Base-by-base conservation (phyloP, 2,113 vertebrate genomes). In the Lasiurus cinereus region DNA sequence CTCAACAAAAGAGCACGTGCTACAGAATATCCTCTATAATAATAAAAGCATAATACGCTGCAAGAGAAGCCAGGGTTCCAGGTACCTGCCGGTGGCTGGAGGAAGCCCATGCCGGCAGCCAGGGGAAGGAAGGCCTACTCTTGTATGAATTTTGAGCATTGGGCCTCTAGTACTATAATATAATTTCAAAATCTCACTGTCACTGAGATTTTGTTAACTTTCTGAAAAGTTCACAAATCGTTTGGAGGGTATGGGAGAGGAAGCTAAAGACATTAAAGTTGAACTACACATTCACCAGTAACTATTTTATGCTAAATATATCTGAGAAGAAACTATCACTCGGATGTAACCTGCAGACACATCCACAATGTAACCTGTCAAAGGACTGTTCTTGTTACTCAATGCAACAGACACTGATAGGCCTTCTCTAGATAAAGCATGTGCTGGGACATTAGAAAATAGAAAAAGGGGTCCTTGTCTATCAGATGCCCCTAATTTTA, bases 341-440 rank as follows among this genome's bases (percentile, higher is more conserved):
- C 83, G 69, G 36, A 83, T 24, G 36, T 39, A 62, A 89, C 36
- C 59, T 85, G 22, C 24, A 86, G 88, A 77, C 18, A 88, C 13
- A 78, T 43, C 79, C 21, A 94, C 48, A 27, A 84, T 39, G 50
- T 52, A 33, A 66, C 52, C 36, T 90, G 10, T 64, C 62, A 76
- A 95, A 31, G 27, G 12, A 82, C 59, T 66, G 52, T 77, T 85
- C 80, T 36, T 82, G 43, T 73, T 77, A 79, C 16, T 80, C 39
- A 90, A 50, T 31, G 15, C 22, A 79, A 27, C 0, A 62, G 43
- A 79, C 1, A 86, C 22, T 27, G 48, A 39, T 19, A 48, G 31
- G 62, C 36, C 88, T 93, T 79, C 69, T 91, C 77, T 72, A 33
- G 22, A 24, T 52, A 62, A 36, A 94, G 43, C 50, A 74, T 21